These are phyloP conservation scores for Vireo altiloquus DNA, from an alignment of 2,113 vertebrate genomes.

Conservation along the genomic window DNA sequence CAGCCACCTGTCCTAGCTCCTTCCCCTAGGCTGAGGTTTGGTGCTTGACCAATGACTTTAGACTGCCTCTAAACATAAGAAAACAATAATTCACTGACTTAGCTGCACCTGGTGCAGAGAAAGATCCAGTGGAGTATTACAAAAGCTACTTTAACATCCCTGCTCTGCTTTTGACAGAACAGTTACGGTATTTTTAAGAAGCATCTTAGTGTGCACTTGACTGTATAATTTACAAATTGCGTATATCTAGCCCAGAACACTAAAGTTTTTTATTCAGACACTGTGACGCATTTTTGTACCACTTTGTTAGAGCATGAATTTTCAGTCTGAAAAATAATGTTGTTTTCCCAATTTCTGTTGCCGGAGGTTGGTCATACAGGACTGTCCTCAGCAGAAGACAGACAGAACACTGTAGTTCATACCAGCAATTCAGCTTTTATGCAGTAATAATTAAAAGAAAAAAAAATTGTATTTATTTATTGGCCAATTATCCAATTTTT, in stretches of 20 bases:
- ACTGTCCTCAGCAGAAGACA: neutral
- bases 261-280: neutral
- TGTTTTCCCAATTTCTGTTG: neutral
- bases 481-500: slow-evolving; percentile 51
- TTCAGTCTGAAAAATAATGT: neutral
- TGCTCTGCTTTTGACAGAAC: neutral
- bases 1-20: neutral
- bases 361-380: neutral
- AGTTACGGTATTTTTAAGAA: neutral
- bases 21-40: neutral
- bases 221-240: neutral
- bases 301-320: neutral
- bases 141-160: neutral
- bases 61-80: neutral
- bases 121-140: neutral
- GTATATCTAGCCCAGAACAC: neutral
- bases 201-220: neutral
- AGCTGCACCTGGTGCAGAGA: neutral
- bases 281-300: neutral
- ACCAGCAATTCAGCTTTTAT: neutral
- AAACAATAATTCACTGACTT: neutral
- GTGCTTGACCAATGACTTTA: neutral
- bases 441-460: slow-evolving; percentile 31
- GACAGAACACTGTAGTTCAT: neutral
- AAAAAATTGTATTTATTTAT: slow-evolving; percentile 33